These are phyloP conservation scores for Psephotus haematonotus DNA, from an alignment of 2,113 vertebrate genomes.

Conservation along the genomic window DNA sequence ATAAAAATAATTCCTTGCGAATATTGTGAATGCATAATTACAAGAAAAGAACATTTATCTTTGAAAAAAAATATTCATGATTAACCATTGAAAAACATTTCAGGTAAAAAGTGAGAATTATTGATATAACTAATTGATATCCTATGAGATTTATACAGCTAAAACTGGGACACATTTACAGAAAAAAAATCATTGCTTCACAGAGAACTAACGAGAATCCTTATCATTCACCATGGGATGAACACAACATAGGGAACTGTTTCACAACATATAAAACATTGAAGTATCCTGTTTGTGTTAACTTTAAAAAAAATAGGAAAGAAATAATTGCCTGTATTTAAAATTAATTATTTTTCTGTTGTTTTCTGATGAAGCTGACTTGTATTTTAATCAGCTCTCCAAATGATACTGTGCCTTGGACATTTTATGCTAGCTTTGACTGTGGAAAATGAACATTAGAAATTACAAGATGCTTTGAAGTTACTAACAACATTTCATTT, in stretches of 20 bases:
- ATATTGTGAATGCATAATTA: background rate
- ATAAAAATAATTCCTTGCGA: background rate
- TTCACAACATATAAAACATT: background rate
- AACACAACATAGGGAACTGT: background rate
- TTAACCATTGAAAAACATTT: background rate
- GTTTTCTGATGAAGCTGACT: background rate
- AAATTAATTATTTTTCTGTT: background rate
- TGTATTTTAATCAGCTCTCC: background rate
- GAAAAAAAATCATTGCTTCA: background rate
- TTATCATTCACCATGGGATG: background rate
- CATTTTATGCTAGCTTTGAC: background rate
- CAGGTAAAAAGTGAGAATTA: background rate
- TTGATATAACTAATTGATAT: background rate
- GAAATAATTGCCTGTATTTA: background rate
- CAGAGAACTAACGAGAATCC: background rate
- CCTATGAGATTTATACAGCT: background rate
- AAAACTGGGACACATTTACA: background rate
- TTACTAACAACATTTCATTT: background rate
- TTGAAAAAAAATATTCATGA: background rate
- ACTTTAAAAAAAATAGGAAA: background rate
- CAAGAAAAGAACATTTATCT: background rate
- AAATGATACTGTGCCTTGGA: background rate
- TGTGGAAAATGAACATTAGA: background rate
- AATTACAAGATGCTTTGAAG: conserved; percentile 7
- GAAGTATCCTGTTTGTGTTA: background rate